Percentiles rank a stretch among this genome's conserved stretches.
These are phyloP conservation scores for Thereva nobilitata DNA, from an alignment of 2,888 invertebrate genomes.

Conservation along the genomic window DNA sequence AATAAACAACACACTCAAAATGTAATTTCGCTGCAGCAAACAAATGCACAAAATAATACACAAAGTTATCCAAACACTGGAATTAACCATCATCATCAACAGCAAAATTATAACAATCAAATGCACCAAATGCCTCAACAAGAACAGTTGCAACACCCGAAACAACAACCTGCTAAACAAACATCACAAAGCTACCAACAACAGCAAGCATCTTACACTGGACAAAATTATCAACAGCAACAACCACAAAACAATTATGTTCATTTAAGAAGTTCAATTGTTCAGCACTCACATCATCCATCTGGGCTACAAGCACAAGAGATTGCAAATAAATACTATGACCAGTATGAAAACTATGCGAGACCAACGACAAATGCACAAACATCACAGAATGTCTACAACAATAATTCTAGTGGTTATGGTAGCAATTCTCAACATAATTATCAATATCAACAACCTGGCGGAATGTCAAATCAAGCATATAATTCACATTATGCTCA, in stretches of 20 bases:
- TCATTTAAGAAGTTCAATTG: conserved; percentile 55
- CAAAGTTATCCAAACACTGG: conserved; percentile 47
- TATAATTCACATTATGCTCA: conserved; percentile 45
- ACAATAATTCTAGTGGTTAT: conserved; percentile 47
- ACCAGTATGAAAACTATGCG: conserved; percentile 51
- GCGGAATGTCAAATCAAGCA: neutral
- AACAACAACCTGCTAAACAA: conserved; percentile 25
- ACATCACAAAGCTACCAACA: conserved; percentile 44
- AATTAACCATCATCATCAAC: conserved; percentile 41
- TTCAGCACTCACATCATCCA: conserved; percentile 57
- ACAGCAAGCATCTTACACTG: conserved; percentile 50
- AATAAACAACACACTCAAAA: conserved; percentile 46
- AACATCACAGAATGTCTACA: conserved; percentile 42
- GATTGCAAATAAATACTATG: conserved; percentile 45
- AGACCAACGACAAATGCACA: conserved; percentile 44
- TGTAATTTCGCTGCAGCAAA: conserved; percentile 40
- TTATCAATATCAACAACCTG: conserved; percentile 39
- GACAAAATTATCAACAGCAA: conserved; percentile 51
- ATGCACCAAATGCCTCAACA: conserved; percentile 46
- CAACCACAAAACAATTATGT: conserved; percentile 48
- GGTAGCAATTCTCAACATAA: conserved; percentile 36
- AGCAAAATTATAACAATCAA: conserved; percentile 45
- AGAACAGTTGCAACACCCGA: conserved; percentile 40
- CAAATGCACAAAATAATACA: conserved; percentile 44
- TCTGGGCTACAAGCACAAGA: conserved; percentile 47